Evolutionary conservation across 2,113 vertebrate species (phyloP), one percentile per base, ranked within the genome.

Genomic region (Azemiops feae): DNA sequence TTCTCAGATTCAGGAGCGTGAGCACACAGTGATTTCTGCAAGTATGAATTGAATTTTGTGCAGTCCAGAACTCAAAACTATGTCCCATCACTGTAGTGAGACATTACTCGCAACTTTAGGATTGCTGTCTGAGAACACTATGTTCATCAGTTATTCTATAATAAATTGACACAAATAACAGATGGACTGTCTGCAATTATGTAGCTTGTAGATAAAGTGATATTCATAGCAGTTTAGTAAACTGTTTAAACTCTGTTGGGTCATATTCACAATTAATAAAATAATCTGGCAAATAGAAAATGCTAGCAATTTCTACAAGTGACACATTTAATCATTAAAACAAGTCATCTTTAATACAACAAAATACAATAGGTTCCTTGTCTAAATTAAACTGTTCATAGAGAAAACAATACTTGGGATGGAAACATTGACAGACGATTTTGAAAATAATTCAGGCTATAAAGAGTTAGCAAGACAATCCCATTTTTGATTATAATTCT

Each of bases 391-490:
- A 94, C 39, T 50, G 53, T 92, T 92, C 47, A 95, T 88, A 34
- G 43, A 94, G 91, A 96, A 95, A 90, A 89, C 93, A 81, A 94
- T 16, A 50, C 74, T 92, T 92, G 87, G 50, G 50, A 91, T 85
- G 54, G 89, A 93, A 95, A 90, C 81, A 34, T 4, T 89, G 92
- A 91, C 58, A 54, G 92, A 58, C 94, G 74, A 95, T 94, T 95
- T 89, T 96, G 91, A 74, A 96, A 96, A 93, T 92, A 94, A 92
- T 92, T 94, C 25, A 93, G 60, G 57, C 89, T 91, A 89, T 93
- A 93, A 95, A 96, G 93, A 96, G 23, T 74, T 69, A 88, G 92
- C 20, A 90, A 30, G 50, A 94, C 30, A 64, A 47, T 91, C 20
- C 64, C 64, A 55, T 54, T 52, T 58, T 94, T 89, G 74, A 95